Conservation (phyloP, 2,113 vertebrate species). For the Rhynchopsitta pachyrhyncha region DNA sequence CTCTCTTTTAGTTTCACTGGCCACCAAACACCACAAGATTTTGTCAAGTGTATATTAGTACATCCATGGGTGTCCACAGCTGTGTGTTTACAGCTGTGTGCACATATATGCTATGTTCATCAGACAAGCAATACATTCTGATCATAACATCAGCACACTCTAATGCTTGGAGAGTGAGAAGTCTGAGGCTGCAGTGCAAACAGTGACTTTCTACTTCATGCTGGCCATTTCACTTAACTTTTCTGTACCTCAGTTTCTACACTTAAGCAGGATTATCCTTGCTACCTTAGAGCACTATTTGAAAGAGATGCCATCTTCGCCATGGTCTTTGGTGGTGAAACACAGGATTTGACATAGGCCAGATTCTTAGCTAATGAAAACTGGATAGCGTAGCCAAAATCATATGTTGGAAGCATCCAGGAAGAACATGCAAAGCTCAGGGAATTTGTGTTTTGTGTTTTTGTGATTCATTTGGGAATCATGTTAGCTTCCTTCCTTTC, state of each 20-base stretch:
- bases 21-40: background rate
- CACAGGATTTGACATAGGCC: background rate
- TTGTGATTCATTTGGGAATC: background rate
- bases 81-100: too few relatives aligned
- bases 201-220: background rate
- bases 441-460: background rate
- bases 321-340: background rate
- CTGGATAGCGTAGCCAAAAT: background rate
- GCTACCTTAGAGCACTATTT: background rate
- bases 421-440: background rate
- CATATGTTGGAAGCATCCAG: background rate
- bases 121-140: background rate
- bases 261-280: background rate
- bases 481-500: background rate
- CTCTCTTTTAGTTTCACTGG: background rate
- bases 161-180: background rate
- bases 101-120: background rate
- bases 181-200: accelerated
- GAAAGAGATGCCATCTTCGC: background rate
- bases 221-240: background rate
- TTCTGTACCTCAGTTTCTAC: background rate
- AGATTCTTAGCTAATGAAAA: background rate
- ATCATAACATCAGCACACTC: background rate
- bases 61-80: background rate
- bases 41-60: accelerated